A percentile compares a stretch with the other conserved stretches of the same genome.
Conservation (phyloP, 2,797 vertebrate genomes). For the Balearica regulorum region DNA sequence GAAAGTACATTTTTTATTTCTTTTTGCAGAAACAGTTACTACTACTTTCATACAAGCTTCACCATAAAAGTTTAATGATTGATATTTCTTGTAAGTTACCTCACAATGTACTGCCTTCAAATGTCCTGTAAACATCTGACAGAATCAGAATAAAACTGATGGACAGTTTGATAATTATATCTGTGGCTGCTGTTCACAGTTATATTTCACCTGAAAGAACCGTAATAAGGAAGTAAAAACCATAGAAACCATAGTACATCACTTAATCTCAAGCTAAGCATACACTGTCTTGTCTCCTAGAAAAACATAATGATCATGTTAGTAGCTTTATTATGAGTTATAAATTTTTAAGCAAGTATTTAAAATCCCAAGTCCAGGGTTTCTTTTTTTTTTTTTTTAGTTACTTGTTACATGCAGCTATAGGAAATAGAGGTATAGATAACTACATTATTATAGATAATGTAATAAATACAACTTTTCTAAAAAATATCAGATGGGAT, state of each 20-base stretch:
- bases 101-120: not conserved
- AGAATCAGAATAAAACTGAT: not conserved
- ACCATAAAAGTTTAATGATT: not conserved
- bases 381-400: not conserved
- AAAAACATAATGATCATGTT: not conserved
- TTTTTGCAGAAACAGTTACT: not conserved
- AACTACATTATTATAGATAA: not conserved
- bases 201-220: not conserved
- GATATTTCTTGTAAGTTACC: not conserved
- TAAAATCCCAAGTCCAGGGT: fast-evolving
- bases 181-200: not conserved
- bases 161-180: not conserved
- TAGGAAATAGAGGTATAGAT: not conserved
- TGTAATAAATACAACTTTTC: not conserved
- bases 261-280: not conserved
- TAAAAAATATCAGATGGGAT: not conserved
- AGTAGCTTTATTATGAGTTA: not conserved
- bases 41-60: not conserved
- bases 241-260: not conserved
- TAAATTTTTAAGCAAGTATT: not conserved
- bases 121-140: not conserved
- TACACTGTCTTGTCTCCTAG: not conserved
- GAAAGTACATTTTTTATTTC: not conserved
- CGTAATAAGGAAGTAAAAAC: not conserved
- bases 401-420: not conserved